Evolutionary conservation across 1,140 invertebrate genomes (phyloP).

Genomic region (Sminthurides bifidus): DNA sequence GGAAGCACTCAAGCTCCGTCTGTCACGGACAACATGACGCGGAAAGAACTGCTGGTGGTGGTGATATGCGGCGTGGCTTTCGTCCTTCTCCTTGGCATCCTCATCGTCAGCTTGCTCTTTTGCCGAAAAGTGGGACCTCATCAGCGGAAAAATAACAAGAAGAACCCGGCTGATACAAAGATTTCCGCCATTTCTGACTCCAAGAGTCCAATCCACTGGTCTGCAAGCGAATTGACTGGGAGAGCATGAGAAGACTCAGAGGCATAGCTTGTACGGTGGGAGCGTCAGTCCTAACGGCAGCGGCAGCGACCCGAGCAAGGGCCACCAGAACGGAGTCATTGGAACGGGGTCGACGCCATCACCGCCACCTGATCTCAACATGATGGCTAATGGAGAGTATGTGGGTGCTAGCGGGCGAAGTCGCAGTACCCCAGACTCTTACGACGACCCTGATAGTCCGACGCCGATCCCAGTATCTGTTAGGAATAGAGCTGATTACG

Average conservation of each 20-base stretch:
- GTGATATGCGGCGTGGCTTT: conserved; percentile 29
- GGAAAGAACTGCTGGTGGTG: conserved; percentile 26
- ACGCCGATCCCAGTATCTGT: conserved; percentile 30
- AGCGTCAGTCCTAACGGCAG: conserved; percentile 19
- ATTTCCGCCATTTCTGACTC: conserved; percentile 31
- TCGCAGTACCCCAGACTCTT: conserved; percentile 28
- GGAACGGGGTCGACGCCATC: neutral
- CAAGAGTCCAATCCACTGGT: conserved; percentile 31
- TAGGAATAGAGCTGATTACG: conserved; percentile 23
- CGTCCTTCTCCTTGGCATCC: conserved; percentile 23
- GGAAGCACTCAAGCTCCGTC: conserved; percentile 26
- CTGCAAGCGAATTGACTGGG: conserved; percentile 27
- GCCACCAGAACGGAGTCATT: neutral
- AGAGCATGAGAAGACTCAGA: conserved; percentile 30
- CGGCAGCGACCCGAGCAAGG: conserved; percentile 5
- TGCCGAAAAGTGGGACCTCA: conserved; percentile 23
- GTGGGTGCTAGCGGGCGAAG: conserved; percentile 25
- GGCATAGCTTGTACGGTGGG: conserved; percentile 31
- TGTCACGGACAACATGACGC: conserved; percentile 25
- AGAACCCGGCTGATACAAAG: conserved; percentile 25
- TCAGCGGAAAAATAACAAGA: conserved; percentile 26
- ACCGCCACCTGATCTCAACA: conserved; percentile 20
- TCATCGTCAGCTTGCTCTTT: conserved; percentile 28
- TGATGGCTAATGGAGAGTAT: conserved; percentile 15
- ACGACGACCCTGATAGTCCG: conserved; percentile 31